These are phyloP conservation scores for Micrasema minimum DNA, from an alignment of 1,140 invertebrate genomes.

Conservation along the genomic window DNA sequence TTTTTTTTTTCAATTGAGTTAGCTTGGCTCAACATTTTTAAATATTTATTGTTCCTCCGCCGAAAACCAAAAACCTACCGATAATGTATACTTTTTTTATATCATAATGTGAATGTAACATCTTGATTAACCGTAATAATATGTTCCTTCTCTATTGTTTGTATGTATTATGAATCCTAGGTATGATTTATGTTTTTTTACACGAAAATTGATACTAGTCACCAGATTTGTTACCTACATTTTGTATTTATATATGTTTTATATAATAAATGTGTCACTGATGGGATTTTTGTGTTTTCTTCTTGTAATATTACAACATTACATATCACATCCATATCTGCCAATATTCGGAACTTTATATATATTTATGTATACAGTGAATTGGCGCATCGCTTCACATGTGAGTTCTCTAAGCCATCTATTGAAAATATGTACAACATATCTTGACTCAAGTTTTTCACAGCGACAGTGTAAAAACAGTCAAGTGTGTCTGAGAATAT, in stretches of 20 bases:
- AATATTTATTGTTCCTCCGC: conserved; percentile 4
- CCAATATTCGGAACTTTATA: no score
- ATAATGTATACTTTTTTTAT: no score
- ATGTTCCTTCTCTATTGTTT: conserved; percentile 41
- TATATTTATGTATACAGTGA: no score
- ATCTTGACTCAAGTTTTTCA: no score
- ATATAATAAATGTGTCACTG: conserved; percentile 50
- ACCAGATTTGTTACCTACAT: conserved; percentile 52
- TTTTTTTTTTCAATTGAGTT: not conserved
- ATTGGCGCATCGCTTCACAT: no score
- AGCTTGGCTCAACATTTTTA: conserved; percentile 7
- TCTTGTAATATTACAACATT: conserved; percentile 8
- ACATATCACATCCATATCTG: no score
- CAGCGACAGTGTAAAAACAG: no score
- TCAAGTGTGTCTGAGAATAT: no score
- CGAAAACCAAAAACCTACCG: conserved; percentile 26
- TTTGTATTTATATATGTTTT: conserved; percentile 52
- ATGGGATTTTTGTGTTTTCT: conserved; percentile 35
- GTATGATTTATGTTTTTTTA: conserved; percentile 40
- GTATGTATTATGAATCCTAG: conserved; percentile 39
- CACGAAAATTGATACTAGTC: conserved; percentile 50
- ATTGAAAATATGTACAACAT: no score
- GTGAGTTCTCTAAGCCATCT: no score
- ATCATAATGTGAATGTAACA: no score
- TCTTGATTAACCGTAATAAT: conserved; percentile 20